These are phyloP conservation scores for Propithecus coquereli DNA, from an alignment of 2,113 vertebrate genomes.

Conservation along the genomic window DNA sequence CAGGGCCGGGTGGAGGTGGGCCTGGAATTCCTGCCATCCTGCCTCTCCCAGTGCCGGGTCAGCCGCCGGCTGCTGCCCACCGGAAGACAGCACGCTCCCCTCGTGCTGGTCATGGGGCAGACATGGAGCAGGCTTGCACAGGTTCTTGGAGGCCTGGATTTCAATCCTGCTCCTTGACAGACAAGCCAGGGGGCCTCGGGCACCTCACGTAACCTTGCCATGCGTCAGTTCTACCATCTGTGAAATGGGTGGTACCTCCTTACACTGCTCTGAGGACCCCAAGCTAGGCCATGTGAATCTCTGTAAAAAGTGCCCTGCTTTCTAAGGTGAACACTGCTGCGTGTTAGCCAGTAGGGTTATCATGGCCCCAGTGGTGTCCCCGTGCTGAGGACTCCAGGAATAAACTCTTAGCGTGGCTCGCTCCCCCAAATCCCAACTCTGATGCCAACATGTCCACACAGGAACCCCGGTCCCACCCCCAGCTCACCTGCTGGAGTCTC, in stretches of 20 bases:
- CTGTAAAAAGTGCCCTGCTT: background rate
- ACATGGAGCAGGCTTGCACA: accelerated
- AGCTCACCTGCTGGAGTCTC: too few relatives aligned
- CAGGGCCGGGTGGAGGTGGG: accelerated
- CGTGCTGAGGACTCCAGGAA: background rate
- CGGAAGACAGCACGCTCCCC: background rate
- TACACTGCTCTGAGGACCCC: background rate
- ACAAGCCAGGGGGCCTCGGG: background rate
- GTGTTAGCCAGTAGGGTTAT: accelerated
- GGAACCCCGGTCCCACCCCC: background rate
- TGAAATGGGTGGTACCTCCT: background rate
- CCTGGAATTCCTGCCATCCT: background rate
- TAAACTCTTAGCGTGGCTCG: background rate
- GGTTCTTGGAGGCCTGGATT: background rate
- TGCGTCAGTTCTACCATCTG: background rate
- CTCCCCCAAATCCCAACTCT: background rate
- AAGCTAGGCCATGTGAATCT: accelerated
- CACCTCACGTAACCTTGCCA: background rate
- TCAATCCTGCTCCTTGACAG: too few relatives aligned
- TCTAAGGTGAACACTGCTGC: accelerated
- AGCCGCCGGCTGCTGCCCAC: background rate
- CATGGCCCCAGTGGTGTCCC: background rate
- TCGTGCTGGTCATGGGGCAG: accelerated
- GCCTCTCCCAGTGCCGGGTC: background rate
- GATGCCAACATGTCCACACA: background rate